phyloP scores from a whole-genome alignment of 2,113 vertebrate species.

The Charina bottae region DNA sequence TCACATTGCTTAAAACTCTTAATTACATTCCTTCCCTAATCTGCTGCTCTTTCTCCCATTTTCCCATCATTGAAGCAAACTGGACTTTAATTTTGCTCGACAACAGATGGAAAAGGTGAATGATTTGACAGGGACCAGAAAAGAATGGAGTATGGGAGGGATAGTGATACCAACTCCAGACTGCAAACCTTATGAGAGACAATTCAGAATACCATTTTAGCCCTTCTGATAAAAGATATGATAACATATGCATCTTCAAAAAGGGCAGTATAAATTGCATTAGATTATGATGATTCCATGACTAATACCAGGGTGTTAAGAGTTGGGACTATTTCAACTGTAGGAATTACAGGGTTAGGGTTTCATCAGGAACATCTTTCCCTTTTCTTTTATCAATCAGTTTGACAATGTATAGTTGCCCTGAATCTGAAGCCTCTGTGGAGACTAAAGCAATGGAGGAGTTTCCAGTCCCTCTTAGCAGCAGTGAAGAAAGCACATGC shows the following conservation, averaged over 20 bases:
- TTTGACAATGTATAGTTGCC: conserved; percentile 43
- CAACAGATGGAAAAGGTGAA: background rate
- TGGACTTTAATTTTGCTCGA: background rate
- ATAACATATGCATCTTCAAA: background rate
- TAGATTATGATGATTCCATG: background rate
- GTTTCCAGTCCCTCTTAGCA: conserved; percentile 82
- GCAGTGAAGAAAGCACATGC: conserved; percentile 93
- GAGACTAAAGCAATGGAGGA: conserved; percentile 77
- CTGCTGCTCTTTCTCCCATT: too few relatives aligned
- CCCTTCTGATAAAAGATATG: background rate
- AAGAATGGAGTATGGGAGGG: background rate
- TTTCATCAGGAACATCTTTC: conserved; percentile 23
- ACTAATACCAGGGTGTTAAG: background rate
- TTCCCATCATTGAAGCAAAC: background rate
- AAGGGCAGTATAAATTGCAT: background rate
- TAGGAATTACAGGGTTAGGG: background rate
- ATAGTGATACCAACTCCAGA: background rate
- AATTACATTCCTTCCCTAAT: background rate
- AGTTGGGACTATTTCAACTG: background rate
- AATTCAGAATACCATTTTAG: background rate
- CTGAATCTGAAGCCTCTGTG: conserved; percentile 60
- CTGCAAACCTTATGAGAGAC: background rate
- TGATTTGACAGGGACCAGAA: background rate
- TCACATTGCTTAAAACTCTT: background rate
- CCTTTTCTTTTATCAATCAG: conserved; percentile 43